Evolutionary conservation across 2,113 vertebrate species (phyloP).

Genomic region (Cololabis saira): DNA sequence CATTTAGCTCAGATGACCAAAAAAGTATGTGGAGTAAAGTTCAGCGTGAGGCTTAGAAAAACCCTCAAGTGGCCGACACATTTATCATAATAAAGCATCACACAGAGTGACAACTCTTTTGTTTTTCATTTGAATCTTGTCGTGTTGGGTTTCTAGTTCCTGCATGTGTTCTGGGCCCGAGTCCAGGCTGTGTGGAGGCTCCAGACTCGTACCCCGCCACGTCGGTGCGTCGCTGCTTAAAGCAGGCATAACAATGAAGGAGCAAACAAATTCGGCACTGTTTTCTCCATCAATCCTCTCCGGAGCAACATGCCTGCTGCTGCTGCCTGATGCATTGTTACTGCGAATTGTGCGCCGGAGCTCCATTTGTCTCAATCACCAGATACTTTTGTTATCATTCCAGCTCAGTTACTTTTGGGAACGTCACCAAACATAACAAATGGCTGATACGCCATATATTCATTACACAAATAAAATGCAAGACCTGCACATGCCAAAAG

Average conservation of each 20-base stretch:
- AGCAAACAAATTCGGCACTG: constrained; percentile 25
- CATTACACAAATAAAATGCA: constrained; percentile 64
- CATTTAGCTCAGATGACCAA: no score
- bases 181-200: constrained; percentile 2
- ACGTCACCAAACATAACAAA: constrained; percentile 51
- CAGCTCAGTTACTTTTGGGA: constrained; percentile 60
- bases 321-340: constrained; percentile 58
- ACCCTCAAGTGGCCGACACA: no score
- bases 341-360: constrained; percentile 27
- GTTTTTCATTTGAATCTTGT: no score
- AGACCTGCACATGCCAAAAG: constrained; percentile 46
- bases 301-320: constrained; percentile 48
- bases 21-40: no score
- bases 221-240: constrained; percentile 19
- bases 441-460: constrained; percentile 49
- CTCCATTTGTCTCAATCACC: constrained; percentile 70
- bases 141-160: background rate
- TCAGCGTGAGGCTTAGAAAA: no score
- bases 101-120: no score
- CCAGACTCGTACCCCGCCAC: constrained; percentile 8
- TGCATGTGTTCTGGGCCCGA: background rate
- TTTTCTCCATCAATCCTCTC: constrained; percentile 51
- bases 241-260: constrained; percentile 22
- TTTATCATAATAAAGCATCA: no score
- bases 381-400: constrained; percentile 63